A percentile compares a stretch with the other conserved stretches of the same genome.
phyloP scores from a whole-genome alignment of 37 sponge, comb jelly and placozoan species.

The Agelas oroides region DNA sequence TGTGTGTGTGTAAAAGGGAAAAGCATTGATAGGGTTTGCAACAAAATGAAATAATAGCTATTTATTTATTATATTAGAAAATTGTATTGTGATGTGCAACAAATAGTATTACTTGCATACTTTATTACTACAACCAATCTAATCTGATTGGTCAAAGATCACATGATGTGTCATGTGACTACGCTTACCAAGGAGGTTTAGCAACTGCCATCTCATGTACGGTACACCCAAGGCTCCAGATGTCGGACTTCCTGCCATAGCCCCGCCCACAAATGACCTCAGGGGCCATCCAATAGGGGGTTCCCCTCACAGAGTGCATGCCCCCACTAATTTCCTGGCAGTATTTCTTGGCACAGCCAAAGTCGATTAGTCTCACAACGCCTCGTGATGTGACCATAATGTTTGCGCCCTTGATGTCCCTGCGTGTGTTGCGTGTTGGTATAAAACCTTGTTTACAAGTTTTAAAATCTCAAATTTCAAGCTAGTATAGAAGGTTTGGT shows the following conservation, averaged over 20 bases:
- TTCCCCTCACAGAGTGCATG: slow-evolving; percentile 88
- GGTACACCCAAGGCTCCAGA: slow-evolving; percentile 93
- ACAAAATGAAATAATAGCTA: not conserved
- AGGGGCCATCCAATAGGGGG: slow-evolving; percentile 97
- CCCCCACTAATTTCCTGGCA: slow-evolving; percentile 55
- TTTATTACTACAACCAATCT: no score
- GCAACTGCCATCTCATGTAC: slow-evolving; percentile 87
- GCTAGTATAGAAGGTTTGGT: no score
- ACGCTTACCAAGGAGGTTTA: slow-evolving; percentile 81
- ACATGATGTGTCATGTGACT: not conserved
- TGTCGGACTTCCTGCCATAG: slow-evolving; percentile 88
- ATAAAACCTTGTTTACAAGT: no score
- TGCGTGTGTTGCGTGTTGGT: no score
- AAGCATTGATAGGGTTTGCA: not conserved
- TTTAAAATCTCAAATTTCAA: no score
- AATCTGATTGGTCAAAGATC: no score
- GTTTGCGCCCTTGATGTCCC: slow-evolving; percentile 95
- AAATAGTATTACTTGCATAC: no score
- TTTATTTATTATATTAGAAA: not conserved
- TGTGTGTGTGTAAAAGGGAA: not conserved
- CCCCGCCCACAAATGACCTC: slow-evolving; percentile 86
- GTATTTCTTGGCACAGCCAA: slow-evolving; percentile 90
- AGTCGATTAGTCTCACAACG: slow-evolving; percentile 91
- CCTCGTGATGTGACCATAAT: slow-evolving; percentile 85
- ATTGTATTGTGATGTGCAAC: no score